Percentiles rank a stretch among this genome's conserved stretches.
Conservation (phyloP, 2,113 vertebrate genomes). For the Lontra canadensis region DNA sequence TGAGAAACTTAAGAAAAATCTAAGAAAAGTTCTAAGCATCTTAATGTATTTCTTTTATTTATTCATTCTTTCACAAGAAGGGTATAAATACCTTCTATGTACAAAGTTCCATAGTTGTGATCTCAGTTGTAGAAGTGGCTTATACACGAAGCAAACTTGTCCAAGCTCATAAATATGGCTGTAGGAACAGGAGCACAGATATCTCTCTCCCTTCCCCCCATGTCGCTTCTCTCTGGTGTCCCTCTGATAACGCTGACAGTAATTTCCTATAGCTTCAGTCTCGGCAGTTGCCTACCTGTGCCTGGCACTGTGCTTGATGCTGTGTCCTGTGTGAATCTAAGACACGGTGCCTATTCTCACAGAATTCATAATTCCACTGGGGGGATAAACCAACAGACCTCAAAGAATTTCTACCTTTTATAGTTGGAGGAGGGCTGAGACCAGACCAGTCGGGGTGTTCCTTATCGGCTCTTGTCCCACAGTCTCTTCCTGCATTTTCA, state of each 20-base stretch:
- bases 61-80: neutral
- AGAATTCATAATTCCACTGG: neutral
- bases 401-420: neutral
- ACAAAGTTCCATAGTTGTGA: neutral
- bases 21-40: neutral
- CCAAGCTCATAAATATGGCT: neutral
- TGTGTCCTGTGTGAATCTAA: neutral
- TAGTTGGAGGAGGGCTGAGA: neutral
- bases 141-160: neutral
- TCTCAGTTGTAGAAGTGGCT: neutral
- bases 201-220: neutral
- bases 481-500: neutral
- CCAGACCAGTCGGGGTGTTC: neutral
- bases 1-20: neutral
- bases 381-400: neutral
- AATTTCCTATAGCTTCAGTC: neutral
- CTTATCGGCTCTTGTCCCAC: neutral
- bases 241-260: neutral
- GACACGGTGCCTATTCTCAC: neutral
- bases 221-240: neutral
- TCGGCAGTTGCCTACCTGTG: neutral
- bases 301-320: neutral
- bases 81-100: neutral
- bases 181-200: neutral
- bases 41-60: neutral